phyloP scores from a whole-genome alignment of 1,140 invertebrate genomes.

The Bombus fervidus region DNA sequence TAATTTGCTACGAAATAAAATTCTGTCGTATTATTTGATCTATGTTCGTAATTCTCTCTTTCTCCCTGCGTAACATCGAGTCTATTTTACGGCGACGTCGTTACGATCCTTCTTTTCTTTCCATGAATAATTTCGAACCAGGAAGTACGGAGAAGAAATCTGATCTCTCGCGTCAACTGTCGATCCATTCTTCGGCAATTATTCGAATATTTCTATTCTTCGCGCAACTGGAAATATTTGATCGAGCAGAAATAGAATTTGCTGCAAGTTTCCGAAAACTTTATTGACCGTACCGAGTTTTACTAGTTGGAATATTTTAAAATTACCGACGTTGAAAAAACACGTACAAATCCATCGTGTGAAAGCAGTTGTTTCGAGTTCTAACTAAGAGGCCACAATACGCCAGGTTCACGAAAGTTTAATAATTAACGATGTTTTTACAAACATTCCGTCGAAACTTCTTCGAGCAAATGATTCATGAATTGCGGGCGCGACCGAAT shows the following conservation, averaged over 20 bases:
- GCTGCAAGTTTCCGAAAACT: background rate
- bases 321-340: background rate
- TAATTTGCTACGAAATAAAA: background rate
- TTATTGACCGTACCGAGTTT: background rate
- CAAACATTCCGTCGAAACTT: slow-evolving; percentile 4
- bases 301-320: background rate
- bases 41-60: background rate
- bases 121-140: background rate
- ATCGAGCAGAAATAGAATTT: background rate
- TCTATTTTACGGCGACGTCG: background rate
- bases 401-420: background rate
- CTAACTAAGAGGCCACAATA: background rate
- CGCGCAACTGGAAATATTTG: background rate
- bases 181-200: background rate
- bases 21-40: background rate
- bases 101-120: background rate
- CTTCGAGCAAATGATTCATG: background rate
- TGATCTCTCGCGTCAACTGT: background rate
- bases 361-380: background rate
- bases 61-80: background rate
- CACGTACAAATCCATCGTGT: background rate
- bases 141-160: background rate
- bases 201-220: slow-evolving; percentile 1
- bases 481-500: background rate
- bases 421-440: slow-evolving; percentile 20